Evolutionary conservation across 2,888 invertebrate species (phyloP).

Genomic region (Brenthis hecate): DNA sequence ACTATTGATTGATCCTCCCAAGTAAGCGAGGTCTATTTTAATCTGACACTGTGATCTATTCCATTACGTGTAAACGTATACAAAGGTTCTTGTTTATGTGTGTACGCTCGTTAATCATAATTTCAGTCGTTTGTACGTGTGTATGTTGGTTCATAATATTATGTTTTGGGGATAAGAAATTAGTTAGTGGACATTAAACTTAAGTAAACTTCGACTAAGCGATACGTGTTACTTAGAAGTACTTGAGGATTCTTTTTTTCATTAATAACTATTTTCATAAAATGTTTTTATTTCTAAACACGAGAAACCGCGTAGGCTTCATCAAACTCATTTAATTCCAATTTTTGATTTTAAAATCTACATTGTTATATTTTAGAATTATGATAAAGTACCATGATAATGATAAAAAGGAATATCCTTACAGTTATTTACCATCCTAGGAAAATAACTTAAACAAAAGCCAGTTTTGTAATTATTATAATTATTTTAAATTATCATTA

Average conservation of each 20-base stretch:
- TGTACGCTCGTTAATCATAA: slow-evolving; percentile 82
- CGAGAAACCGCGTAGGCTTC: no score
- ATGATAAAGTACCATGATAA: no score
- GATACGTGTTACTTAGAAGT: slow-evolving; percentile 39
- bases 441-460: no score
- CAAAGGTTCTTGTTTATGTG: slow-evolving; percentile 59
- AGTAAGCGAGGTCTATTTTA: slow-evolving; percentile 60
- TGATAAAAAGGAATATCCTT: no score
- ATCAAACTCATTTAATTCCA: no score
- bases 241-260: background rate
- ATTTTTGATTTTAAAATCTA: no score
- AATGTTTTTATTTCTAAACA: background rate
- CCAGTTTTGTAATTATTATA: no score
- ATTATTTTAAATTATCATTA: no score
- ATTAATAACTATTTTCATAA: background rate
- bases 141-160: slow-evolving; percentile 80
- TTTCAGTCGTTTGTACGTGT: slow-evolving; percentile 81
- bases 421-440: background rate
- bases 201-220: slow-evolving; percentile 48
- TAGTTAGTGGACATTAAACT: slow-evolving; percentile 83
- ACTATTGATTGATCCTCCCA: slow-evolving; percentile 60
- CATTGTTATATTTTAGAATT: no score
- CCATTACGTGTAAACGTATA: slow-evolving; percentile 57
- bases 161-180: slow-evolving; percentile 83
- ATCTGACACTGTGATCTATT: slow-evolving; percentile 73